Conservation (phyloP, 2,888 invertebrate genomes). For the Ctenicera cuprea region DNA sequence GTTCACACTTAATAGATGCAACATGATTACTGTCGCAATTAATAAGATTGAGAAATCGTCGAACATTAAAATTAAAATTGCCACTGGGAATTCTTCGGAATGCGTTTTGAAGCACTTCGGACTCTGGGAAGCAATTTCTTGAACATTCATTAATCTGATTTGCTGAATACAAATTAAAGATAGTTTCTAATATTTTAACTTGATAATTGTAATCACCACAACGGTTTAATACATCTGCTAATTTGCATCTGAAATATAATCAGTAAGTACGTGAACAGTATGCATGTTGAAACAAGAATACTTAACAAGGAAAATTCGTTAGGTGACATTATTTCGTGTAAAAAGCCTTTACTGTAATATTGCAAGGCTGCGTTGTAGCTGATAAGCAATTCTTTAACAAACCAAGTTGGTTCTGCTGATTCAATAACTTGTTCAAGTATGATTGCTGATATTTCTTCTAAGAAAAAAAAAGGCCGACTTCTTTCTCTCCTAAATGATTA, state of each 20-base stretch:
- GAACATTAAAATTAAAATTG: neutral
- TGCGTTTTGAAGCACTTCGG: neutral
- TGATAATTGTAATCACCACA: neutral
- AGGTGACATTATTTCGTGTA: too few species aligned
- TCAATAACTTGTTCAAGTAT: too few species aligned
- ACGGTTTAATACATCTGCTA: neutral
- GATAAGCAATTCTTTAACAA: too few species aligned
- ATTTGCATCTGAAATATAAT: neutral
- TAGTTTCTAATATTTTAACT: neutral
- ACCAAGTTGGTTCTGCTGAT: too few species aligned
- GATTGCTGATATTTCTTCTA: too few species aligned
- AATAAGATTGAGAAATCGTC: neutral
- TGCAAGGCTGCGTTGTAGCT: too few species aligned
- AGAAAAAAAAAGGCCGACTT: too few species aligned
- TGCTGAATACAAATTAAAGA: neutral
- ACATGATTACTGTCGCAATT: neutral
- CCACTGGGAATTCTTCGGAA: neutral
- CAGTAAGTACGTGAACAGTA: too few species aligned
- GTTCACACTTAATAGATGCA: neutral
- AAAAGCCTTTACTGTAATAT: too few species aligned
- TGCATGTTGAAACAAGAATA: too few species aligned
- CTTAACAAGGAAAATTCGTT: too few species aligned
- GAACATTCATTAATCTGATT: neutral
- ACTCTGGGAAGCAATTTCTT: neutral
- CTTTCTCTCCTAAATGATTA: too few species aligned